phyloP scores from a whole-genome alignment of 2,797 vertebrate genomes.

The Hemibagrus guttatus region DNA sequence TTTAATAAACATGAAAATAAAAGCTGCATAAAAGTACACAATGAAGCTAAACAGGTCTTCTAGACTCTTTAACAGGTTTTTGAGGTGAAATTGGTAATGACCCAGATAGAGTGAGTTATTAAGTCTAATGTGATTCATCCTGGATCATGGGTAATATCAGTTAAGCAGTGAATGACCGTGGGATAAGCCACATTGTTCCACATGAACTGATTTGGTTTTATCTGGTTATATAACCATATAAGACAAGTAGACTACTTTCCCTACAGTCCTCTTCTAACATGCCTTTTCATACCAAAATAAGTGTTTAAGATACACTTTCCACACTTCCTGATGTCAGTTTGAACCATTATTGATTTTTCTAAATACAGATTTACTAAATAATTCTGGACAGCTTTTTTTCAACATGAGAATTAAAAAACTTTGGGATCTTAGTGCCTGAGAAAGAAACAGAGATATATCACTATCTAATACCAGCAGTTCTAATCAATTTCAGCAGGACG shows the following conservation, averaged over 20 bases:
- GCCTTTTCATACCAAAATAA: background rate
- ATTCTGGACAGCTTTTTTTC: background rate
- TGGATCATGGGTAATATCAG: slow-evolving; percentile 1
- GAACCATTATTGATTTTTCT: background rate
- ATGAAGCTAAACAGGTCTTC: background rate
- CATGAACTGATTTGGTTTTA: slow-evolving; percentile 26
- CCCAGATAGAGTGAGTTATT: background rate
- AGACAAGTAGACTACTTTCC: slow-evolving; percentile 6
- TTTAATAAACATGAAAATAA: background rate
- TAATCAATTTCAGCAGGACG: background rate
- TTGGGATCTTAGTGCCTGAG: background rate
- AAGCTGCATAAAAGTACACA: background rate
- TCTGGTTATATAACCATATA: slow-evolving; percentile 52
- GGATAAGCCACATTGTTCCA: slow-evolving; percentile 13
- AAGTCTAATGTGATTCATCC: background rate
- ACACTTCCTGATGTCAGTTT: background rate
- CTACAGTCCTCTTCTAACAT: background rate
- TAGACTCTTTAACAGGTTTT: background rate
- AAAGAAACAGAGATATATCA: background rate
- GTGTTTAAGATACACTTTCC: background rate
- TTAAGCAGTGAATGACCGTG: slow-evolving; percentile 7
- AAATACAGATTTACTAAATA: background rate
- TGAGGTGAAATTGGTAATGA: background rate
- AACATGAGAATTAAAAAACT: background rate
- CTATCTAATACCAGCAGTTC: background rate